Evolutionary conservation across 2,888 invertebrate species (phyloP), one percentile per base, ranked within the genome.

Genomic region (Drosophila greeni): DNA sequence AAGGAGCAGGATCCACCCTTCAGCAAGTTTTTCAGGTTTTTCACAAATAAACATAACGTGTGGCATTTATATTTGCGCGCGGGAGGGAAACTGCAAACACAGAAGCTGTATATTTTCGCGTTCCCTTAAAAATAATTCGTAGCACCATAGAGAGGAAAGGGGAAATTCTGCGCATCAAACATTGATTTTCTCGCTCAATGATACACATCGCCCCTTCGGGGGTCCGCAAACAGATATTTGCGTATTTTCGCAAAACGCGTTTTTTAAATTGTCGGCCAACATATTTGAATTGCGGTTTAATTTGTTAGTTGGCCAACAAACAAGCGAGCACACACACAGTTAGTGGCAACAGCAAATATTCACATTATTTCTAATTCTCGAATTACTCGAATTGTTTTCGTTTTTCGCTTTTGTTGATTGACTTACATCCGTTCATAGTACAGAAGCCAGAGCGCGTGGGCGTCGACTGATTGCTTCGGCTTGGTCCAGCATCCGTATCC

Each of bases 261-360:
- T 74, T 72, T 61, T 66, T 62, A 73, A 78, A 82, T 73, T 65
- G 73, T 68, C 59, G 54, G 34, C 68, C 70, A 78, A 69, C 70
- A 79, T 70, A 73, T 79, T 84, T 73, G 80, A 73, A 79, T 70
- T 80, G 78, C 66, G 83, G 84, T 82, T 79, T 82, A 82, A 84
- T 82, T 78, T 75, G 84, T 70, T 73, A 72, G 78, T 81, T 66
- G 62, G 71, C 65, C 61, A 76, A 71, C 65, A 67, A 65, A 45
- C 59, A 33, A 36, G 48, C 31, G 11, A 40, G 53, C 49, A 52
- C 23, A 23, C 47, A 20, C 43, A 43, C 29, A 59, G 61, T 59
- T 43, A 6, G 43, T 36, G 23, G 23, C 34, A 18, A 12, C 23
- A 34, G 26, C 34, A 42, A 65, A 66, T 52, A 36, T 24, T 34